Base-by-base conservation (phyloP, 2,797 vertebrate genomes). In the Peromyscus eremicus region DNA sequence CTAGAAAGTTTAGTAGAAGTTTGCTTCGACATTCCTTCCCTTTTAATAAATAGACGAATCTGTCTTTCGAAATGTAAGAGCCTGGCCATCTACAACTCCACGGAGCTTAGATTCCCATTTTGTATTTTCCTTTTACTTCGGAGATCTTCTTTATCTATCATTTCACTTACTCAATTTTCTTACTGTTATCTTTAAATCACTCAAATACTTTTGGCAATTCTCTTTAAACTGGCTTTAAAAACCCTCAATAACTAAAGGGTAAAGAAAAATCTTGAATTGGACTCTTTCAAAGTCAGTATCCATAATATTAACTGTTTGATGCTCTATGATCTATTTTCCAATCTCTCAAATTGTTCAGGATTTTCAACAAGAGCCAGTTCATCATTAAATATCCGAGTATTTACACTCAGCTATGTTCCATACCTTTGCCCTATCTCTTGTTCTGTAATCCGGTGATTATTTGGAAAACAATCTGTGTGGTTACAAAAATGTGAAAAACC, bases 201-300 rank as follows among this genome's bases (percentile, higher is more conserved):
- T 85, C 84, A 77, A 68, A 71, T 10, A 17, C 32, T 70, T 95
- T 96, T 93, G 71, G 17, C 62, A 91, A 70, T 70, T 57, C 16
- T 84, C 76, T 87, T 75, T 94, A 94, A 79, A 49, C 71, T 34
- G 46, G 81, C 62, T 87, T 95, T 23, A 97, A 97, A 85, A 71
- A 62, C 46, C 25, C 11, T 91, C 77, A 92, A 9, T 89, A 94
- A 92, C 49, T 96, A 83, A 93, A 80, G 13, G 25, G 8, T 16
- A 92, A 96, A 89, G 64, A 82, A 83, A 96, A 97, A 94, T 27
- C 23, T 76, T 94, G 8, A 96, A n/a, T 73, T 88, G 55, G 21
- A 34, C 84, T 25, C 68, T 94, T 88, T 90, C 92, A 89, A 96
- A 79, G 55, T 89, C 89, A 86, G 23, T 91, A 80, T 46, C 25